Conservation (phyloP, 2,888 invertebrate genomes). For the Hirtodrosophila alboralis region DNA sequence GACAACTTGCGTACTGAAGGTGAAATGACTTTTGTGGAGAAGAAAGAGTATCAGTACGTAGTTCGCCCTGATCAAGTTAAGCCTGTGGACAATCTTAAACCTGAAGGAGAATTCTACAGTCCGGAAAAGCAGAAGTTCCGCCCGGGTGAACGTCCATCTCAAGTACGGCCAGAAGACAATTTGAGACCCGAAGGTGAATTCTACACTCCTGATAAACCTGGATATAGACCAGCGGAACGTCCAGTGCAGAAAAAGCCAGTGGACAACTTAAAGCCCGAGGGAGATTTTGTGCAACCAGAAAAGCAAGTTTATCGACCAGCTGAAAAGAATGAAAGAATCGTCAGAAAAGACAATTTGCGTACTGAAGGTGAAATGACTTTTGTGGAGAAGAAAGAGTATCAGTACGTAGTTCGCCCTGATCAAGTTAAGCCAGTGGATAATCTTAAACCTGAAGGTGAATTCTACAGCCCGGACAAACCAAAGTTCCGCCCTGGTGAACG, state of each 20-base stretch:
- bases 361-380: constrained; percentile 84
- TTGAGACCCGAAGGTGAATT: too few relatives aligned
- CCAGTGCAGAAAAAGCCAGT: too few relatives aligned
- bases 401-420: constrained; percentile 15
- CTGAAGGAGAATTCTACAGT: constrained; percentile 85
- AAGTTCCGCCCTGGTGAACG: too few relatives aligned
- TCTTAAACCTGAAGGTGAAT: constrained; percentile 84
- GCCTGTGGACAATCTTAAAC: constrained; percentile 82
- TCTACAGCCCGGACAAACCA: constrained; percentile 77
- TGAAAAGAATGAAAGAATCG: constrained; percentile 51
- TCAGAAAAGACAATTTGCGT: constrained; percentile 85
- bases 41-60: constrained; percentile 80
- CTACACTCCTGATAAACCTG: too few relatives aligned
- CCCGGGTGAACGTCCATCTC: too few relatives aligned
- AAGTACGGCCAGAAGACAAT: too few relatives aligned
- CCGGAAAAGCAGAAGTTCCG: too few relatives aligned
- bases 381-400: constrained; percentile 84
- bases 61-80: constrained; percentile 50
- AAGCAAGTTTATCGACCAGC: too few relatives aligned
- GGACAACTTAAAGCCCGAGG: too few relatives aligned
- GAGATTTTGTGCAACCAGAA: too few relatives aligned
- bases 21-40: constrained; percentile 85
- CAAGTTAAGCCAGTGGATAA: constrained; percentile 83
- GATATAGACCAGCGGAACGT: too few relatives aligned
- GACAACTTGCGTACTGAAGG: constrained; percentile 84